These are phyloP conservation scores for Lobophora halterata DNA, from an alignment of 2,888 invertebrate species.

Conservation along the genomic window DNA sequence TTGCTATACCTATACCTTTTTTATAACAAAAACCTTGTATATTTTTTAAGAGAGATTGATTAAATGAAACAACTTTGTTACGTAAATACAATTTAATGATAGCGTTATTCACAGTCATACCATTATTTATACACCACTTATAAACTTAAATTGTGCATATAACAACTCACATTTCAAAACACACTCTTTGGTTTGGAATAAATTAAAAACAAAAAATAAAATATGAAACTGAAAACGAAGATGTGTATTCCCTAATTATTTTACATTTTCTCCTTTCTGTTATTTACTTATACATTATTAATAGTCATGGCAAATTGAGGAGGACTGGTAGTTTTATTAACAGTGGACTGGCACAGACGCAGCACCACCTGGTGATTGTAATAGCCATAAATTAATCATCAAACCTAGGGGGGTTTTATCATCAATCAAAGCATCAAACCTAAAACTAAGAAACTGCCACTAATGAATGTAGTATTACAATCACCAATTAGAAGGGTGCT, in stretches of 20 bases:
- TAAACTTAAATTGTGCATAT: slow-evolving; percentile 74
- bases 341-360: too few relatives aligned
- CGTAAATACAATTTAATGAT: slow-evolving; percentile 78
- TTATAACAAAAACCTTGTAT: too few relatives aligned
- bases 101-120: slow-evolving; percentile 76
- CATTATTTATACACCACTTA: slow-evolving; percentile 70
- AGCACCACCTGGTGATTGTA: too few relatives aligned
- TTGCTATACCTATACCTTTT: too few relatives aligned
- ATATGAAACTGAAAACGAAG: slow-evolving; percentile 34
- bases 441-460: too few relatives aligned
- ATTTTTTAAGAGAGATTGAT: too few relatives aligned
- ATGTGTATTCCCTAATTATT: slow-evolving; percentile 19
- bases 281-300: too few relatives aligned
- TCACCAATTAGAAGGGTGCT: neutral
- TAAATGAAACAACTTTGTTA: slow-evolving; percentile 36
- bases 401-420: too few relatives aligned
- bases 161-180: slow-evolving; percentile 37
- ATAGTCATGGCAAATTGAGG: too few relatives aligned
- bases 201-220: slow-evolving; percentile 48
- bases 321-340: too few relatives aligned
- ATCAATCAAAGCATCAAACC: too few relatives aligned
- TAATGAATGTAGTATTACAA: slow-evolving; percentile 1
- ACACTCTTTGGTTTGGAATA: slow-evolving; percentile 44
- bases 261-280: slow-evolving; percentile 28
- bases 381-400: too few relatives aligned